Evolutionary conservation across 1,140 invertebrate species (phyloP).

Genomic region (Hesperophylax magnus): DNA sequence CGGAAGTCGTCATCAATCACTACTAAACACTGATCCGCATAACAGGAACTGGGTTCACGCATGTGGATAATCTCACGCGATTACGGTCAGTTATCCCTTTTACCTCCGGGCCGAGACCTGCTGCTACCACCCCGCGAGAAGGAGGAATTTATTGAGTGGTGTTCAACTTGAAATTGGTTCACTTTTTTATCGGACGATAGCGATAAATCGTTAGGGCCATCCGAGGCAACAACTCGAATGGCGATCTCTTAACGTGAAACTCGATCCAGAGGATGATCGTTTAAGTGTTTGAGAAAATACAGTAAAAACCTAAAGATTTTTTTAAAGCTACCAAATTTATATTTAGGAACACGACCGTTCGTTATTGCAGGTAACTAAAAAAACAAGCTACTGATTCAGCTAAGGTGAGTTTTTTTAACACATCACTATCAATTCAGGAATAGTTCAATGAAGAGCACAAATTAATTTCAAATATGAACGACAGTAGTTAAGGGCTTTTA

Average conservation of each 20-base stretch:
- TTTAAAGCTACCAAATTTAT: no score
- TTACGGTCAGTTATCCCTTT: background rate
- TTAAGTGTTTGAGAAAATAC: no score
- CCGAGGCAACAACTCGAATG: background rate
- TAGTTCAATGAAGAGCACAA: no score
- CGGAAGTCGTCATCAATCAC: conserved; percentile 33
- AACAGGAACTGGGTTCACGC: background rate
- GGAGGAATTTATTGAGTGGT: conserved; percentile 45
- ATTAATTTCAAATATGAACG: no score
- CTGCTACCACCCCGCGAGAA: background rate
- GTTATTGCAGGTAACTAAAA: no score
- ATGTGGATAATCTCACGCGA: no score
- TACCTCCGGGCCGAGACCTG: background rate
- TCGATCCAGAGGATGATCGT: background rate
- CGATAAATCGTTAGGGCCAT: conserved; percentile 23
- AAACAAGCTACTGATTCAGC: no score
- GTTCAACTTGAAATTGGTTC: conserved; percentile 43
- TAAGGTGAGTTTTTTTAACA: no score
- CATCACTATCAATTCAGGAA: no score
- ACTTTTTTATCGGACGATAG: conserved; percentile 37
- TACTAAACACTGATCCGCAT: background rate
- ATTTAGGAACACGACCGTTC: no score
- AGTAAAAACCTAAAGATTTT: no score
- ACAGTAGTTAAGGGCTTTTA: no score
- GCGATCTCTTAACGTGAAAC: conserved; percentile 10